A percentile compares a stretch with the other conserved stretches of the same genome.
These are phyloP conservation scores for Scaptomyza hsui DNA, from an alignment of 1,140 invertebrate genomes.

Conservation along the genomic window DNA sequence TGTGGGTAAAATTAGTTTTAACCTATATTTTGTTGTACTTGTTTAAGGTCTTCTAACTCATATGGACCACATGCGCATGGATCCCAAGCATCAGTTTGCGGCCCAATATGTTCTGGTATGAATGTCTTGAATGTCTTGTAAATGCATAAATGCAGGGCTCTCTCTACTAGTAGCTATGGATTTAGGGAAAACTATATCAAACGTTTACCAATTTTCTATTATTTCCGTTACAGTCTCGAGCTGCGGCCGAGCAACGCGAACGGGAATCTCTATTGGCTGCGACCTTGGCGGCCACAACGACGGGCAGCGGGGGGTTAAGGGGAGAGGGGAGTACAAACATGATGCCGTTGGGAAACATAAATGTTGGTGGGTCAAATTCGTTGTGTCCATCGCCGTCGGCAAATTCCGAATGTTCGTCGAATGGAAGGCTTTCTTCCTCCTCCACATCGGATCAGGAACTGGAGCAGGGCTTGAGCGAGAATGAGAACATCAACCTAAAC, in stretches of 20 bases:
- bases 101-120: constrained; percentile 93
- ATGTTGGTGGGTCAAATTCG: constrained; percentile 84
- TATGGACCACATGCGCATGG: constrained; percentile 98
- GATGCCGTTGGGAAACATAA: constrained; percentile 74
- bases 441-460: constrained; percentile 88
- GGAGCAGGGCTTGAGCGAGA: constrained; percentile 83
- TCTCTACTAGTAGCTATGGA: no score
- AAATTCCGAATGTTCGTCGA: constrained; percentile 92
- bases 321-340: constrained; percentile 72
- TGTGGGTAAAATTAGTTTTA: no score
- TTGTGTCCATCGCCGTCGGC: constrained; percentile 91
- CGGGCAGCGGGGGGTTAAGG: constrained; percentile 80
- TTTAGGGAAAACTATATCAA: no score
- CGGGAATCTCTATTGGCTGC: constrained; percentile 90
- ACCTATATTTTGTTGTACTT: no score
- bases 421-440: constrained; percentile 90
- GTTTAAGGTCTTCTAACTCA: constrained; percentile 92
- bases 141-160: no score
- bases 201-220: no score
- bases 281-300: constrained; percentile 87
- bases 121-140: no score
- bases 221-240: constrained; percentile 86
- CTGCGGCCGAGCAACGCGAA: constrained; percentile 94
- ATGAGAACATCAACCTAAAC: constrained; percentile 79
- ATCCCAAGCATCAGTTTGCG: constrained; percentile 97